A percentile compares a stretch with the other conserved stretches of the same genome.
Evolutionary conservation across 2,888 invertebrate genomes (phyloP).

Genomic region (Leucozona laternaria): DNA sequence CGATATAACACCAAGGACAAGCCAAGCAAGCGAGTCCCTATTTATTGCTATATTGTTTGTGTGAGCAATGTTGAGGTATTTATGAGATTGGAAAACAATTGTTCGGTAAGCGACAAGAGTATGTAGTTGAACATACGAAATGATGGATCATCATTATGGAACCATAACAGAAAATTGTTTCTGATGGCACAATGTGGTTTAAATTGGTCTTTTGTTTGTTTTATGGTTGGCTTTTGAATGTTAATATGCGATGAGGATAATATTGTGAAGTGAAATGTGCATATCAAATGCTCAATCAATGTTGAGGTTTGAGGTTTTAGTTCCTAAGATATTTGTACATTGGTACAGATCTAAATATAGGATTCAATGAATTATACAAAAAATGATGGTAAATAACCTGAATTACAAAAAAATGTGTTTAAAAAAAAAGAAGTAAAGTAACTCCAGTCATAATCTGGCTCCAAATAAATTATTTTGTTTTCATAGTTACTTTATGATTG

Average conservation of each 20-base stretch:
- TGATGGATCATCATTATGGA: conserved; percentile 36
- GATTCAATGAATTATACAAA: too few species aligned
- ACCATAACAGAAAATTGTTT: conserved; percentile 41
- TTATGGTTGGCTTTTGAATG: not conserved
- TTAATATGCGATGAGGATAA: not conserved
- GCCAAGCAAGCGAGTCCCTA: not conserved
- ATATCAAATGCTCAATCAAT: not conserved
- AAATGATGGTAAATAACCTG: too few species aligned
- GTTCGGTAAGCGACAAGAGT: conserved; percentile 10
- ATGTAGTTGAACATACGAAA: conserved; percentile 28
- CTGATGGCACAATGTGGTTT: conserved; percentile 4
- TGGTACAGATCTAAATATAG: too few species aligned
- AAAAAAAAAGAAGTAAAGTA: too few species aligned
- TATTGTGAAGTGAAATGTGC: not conserved
- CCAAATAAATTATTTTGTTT: too few species aligned
- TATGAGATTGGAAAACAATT: conserved; percentile 35
- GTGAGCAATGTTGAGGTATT: conserved; percentile 11
- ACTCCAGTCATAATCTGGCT: too few species aligned
- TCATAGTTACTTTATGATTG: too few species aligned
- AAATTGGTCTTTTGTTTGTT: conserved; percentile 29
- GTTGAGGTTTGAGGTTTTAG: not conserved
- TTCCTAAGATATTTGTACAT: too few species aligned
- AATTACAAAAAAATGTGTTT: too few species aligned
- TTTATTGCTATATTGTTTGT: too few species aligned
- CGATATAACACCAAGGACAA: conserved; percentile 25